Percentiles rank a stretch among this genome's conserved stretches.
phyloP scores from a whole-genome alignment of 2,797 vertebrate genomes.

The Knipowitschia caucasica region DNA sequence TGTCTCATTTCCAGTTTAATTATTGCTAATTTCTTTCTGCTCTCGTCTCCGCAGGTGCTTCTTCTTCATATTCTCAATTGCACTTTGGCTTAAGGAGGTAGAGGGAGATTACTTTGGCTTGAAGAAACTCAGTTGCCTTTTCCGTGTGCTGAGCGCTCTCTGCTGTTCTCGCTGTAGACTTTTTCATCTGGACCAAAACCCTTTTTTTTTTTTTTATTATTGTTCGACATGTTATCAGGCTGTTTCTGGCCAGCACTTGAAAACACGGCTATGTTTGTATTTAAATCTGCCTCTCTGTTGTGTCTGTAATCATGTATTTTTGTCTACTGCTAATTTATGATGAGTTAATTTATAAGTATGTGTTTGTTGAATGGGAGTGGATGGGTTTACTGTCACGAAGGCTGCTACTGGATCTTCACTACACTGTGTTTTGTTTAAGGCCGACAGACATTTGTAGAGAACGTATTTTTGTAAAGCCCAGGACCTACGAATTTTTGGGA shows the following conservation, averaged over 20 bases:
- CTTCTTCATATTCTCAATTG: slow-evolving; percentile 81
- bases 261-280: slow-evolving; percentile 82
- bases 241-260: slow-evolving; percentile 74
- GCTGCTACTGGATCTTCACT: slow-evolving; percentile 83
- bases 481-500: slow-evolving; percentile 96
- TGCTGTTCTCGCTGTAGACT: slow-evolving; percentile 78
- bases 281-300: slow-evolving; percentile 79
- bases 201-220: slow-evolving; percentile 65
- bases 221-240: slow-evolving; percentile 66
- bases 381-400: slow-evolving; percentile 81
- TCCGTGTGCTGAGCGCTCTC: slow-evolving; percentile 78
- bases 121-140: slow-evolving; percentile 83
- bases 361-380: slow-evolving; percentile 84
- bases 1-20: no score
- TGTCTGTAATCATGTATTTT: slow-evolving; percentile 87
- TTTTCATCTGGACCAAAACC: slow-evolving; percentile 85
- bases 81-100: slow-evolving; percentile 91
- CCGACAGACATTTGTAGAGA: slow-evolving; percentile 92
- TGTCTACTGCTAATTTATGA: slow-evolving; percentile 98
- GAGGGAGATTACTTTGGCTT: slow-evolving; percentile 69
- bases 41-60: slow-evolving; percentile 75
- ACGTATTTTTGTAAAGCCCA: slow-evolving; percentile 99
- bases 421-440: slow-evolving; percentile 87
- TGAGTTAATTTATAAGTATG: slow-evolving; percentile 93
- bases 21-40: no score